phyloP scores from a whole-genome alignment of 2,888 invertebrate genomes.

The Nesidiocoris tenuis region DNA sequence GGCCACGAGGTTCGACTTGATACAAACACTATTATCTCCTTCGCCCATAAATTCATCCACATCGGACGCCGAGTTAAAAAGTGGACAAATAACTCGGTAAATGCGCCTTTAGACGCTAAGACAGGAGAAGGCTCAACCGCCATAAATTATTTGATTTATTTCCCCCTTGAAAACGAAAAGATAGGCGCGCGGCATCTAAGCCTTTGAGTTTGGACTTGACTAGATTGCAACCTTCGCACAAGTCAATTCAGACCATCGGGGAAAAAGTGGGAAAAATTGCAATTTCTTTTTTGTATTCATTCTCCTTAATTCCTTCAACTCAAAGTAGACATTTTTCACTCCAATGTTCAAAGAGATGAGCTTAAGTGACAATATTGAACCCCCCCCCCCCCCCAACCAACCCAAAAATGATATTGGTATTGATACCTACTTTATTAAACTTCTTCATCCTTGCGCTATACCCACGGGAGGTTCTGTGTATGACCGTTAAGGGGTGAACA shows the following conservation, averaged over 20 bases:
- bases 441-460: background rate
- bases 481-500: too few relatives aligned
- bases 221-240: background rate
- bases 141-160: slow-evolving; percentile 21
- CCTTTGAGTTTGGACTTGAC: background rate
- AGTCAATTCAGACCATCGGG: background rate
- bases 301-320: background rate
- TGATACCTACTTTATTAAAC: background rate
- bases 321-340: background rate
- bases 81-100: slow-evolving; percentile 12
- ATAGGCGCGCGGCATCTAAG: slow-evolving; percentile 1
- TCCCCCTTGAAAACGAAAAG: slow-evolving; percentile 9
- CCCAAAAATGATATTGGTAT: too few relatives aligned
- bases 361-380: background rate
- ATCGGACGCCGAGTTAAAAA: background rate
- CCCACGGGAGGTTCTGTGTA: too few relatives aligned
- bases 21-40: background rate
- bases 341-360: background rate
- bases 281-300: background rate
- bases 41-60: slow-evolving; percentile 11
- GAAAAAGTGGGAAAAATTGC: background rate
- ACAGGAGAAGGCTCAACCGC: background rate
- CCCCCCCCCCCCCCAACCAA: too few relatives aligned
- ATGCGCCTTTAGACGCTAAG: background rate
- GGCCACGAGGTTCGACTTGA: background rate